A percentile compares a stretch with the other conserved stretches of the same genome.
Conservation (phyloP, 35 echinoderm and acorn worm species). For the Antedon bifida region DNA sequence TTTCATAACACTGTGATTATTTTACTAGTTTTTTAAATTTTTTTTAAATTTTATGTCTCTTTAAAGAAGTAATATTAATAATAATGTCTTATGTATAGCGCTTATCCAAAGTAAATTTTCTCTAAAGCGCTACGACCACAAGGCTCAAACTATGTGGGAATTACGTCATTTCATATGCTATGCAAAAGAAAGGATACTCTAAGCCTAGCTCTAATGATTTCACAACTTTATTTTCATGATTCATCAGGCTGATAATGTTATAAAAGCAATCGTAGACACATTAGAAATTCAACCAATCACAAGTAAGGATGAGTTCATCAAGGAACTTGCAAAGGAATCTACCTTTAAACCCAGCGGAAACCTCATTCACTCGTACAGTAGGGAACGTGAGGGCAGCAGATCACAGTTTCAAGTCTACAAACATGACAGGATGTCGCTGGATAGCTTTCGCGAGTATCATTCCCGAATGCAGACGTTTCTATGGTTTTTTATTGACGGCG, state of each 20-base stretch:
- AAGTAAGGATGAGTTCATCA: conserved; percentile 56
- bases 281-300: conserved; percentile 58
- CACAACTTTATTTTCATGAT: too few relatives aligned
- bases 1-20: too few relatives aligned
- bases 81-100: too few relatives aligned
- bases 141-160: too few relatives aligned
- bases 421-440: conserved; percentile 24
- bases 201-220: too few relatives aligned
- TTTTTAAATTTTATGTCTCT: too few relatives aligned
- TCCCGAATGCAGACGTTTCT: conserved; percentile 64
- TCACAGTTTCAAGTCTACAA: conserved; percentile 80
- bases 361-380: conserved; percentile 51
- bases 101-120: too few relatives aligned
- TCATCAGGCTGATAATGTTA: conserved; percentile 66
- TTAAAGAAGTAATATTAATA: too few relatives aligned
- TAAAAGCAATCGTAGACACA: conserved; percentile 58
- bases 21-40: too few relatives aligned
- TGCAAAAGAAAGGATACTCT: too few relatives aligned
- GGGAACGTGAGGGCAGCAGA: conserved; percentile 10
- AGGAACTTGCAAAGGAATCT: conserved; percentile 40
- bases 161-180: too few relatives aligned
- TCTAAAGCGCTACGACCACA: too few relatives aligned
- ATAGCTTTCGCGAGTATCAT: conserved; percentile 47
- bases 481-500: conserved; percentile 89
- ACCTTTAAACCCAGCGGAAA: conserved; percentile 51